These are phyloP conservation scores for Poecilus cupreus DNA, from an alignment of 2,888 invertebrate species.

Conservation along the genomic window DNA sequence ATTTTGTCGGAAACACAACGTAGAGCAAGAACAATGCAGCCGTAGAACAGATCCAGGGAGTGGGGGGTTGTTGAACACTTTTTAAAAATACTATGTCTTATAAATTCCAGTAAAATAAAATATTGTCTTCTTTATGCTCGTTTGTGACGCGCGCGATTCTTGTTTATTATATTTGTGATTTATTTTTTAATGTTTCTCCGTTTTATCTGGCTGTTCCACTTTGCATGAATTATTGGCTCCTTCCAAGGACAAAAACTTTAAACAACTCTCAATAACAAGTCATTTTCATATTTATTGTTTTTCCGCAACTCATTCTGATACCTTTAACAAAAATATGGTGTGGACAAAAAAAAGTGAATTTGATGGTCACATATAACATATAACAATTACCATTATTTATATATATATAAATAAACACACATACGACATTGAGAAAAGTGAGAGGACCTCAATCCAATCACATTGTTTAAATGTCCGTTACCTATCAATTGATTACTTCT, in stretches of 20 bases:
- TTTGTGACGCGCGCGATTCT: slow-evolving; percentile 46
- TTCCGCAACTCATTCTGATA: neutral
- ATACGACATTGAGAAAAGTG: too few relatives aligned
- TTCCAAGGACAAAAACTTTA: slow-evolving; percentile 19
- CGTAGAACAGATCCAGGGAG: neutral
- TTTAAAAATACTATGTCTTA: slow-evolving; percentile 38
- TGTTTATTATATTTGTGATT: slow-evolving; percentile 52
- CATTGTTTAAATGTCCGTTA: too few relatives aligned
- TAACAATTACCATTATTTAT: too few relatives aligned
- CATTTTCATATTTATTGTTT: slow-evolving; percentile 7
- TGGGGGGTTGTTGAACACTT: neutral
- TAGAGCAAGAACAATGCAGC: slow-evolving; percentile 32
- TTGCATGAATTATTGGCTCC: slow-evolving; percentile 41
- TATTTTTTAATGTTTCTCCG: slow-evolving; percentile 44
- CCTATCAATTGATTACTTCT: too few relatives aligned
- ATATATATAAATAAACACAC: too few relatives aligned
- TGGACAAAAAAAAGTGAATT: too few relatives aligned
- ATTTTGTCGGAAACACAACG: slow-evolving; percentile 10
- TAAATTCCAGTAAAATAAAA: slow-evolving; percentile 47
- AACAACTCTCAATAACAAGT: slow-evolving; percentile 42
- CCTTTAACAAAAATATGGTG: too few relatives aligned
- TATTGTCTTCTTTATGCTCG: slow-evolving; percentile 37
- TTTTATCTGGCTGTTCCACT: slow-evolving; percentile 48
- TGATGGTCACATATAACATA: too few relatives aligned
- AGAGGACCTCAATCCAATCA: too few relatives aligned